These are phyloP conservation scores for Acanthoscelides obtectus DNA, from an alignment of 2,888 invertebrate genomes.

Conservation along the genomic window DNA sequence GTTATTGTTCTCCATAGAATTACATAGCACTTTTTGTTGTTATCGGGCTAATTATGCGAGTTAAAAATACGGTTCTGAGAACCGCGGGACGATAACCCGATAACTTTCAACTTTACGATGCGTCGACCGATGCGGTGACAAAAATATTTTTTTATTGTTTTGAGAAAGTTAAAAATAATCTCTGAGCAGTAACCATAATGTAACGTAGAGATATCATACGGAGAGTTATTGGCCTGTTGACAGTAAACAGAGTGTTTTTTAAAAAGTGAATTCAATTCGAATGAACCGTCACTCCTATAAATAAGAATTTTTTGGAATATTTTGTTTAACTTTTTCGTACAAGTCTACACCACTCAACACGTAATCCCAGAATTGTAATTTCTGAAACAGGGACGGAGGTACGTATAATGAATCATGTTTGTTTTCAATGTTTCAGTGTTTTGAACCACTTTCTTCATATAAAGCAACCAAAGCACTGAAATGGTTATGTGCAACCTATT, in stretches of 20 bases:
- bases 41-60: neutral
- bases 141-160: neutral
- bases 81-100: neutral
- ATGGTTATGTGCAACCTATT: too few species aligned
- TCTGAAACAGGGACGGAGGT: too few species aligned
- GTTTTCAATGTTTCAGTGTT: too few species aligned
- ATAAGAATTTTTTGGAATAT: too few species aligned
- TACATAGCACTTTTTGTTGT: neutral
- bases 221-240: neutral
- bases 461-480: too few species aligned
- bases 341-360: too few species aligned
- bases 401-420: too few species aligned
- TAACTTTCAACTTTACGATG: neutral
- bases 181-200: neutral
- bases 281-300: too few species aligned
- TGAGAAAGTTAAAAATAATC: neutral
- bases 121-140: neutral
- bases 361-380: too few species aligned
- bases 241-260: neutral
- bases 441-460: too few species aligned
- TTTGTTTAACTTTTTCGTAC: too few species aligned
- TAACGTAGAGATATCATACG: neutral
- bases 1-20: neutral
- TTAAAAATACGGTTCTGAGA: neutral
- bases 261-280: neutral